A percentile compares a stretch with the other conserved stretches of the same genome.
phyloP scores from a whole-genome alignment of 2,888 invertebrate species.

The Agonopterix alstromeriana region DNA sequence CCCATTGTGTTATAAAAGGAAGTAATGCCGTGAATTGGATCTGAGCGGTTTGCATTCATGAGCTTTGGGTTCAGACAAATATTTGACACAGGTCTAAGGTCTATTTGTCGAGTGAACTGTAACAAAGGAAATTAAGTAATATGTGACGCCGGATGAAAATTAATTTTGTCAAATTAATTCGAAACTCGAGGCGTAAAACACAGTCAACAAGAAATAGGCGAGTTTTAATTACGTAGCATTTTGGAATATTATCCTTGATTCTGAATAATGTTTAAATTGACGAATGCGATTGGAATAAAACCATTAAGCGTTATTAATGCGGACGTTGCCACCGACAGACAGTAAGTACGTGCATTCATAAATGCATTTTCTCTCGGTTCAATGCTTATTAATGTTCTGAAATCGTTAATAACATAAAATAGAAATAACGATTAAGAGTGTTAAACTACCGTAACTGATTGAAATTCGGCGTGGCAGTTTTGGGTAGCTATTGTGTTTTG shows the following conservation, averaged over 20 bases:
- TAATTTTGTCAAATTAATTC: slow-evolving; percentile 7
- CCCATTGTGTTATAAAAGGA: slow-evolving; percentile 44
- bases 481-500: slow-evolving; percentile 50
- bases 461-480: slow-evolving; percentile 62
- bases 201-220: not conserved
- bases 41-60: slow-evolving; percentile 41
- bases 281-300: slow-evolving; percentile 45
- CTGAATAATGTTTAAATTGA: not conserved
- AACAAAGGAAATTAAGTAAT: slow-evolving; percentile 8
- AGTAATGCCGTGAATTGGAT: slow-evolving; percentile 39
- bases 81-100: slow-evolving; percentile 23
- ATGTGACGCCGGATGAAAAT: slow-evolving; percentile 9
- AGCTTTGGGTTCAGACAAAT: slow-evolving; percentile 33
- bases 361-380: slow-evolving; percentile 58
- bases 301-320: slow-evolving; percentile 54
- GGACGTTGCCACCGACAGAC: slow-evolving; percentile 37
- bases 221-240: not conserved
- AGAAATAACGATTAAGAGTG: slow-evolving; percentile 68
- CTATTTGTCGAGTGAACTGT: slow-evolving; percentile 13
- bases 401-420: slow-evolving; percentile 63
- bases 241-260: not conserved
- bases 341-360: slow-evolving; percentile 39
- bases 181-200: not conserved
- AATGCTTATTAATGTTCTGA: slow-evolving; percentile 28
- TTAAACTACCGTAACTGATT: slow-evolving; percentile 72